Conservation (phyloP, 2,888 invertebrate genomes). For the Noctua pronuba region DNA sequence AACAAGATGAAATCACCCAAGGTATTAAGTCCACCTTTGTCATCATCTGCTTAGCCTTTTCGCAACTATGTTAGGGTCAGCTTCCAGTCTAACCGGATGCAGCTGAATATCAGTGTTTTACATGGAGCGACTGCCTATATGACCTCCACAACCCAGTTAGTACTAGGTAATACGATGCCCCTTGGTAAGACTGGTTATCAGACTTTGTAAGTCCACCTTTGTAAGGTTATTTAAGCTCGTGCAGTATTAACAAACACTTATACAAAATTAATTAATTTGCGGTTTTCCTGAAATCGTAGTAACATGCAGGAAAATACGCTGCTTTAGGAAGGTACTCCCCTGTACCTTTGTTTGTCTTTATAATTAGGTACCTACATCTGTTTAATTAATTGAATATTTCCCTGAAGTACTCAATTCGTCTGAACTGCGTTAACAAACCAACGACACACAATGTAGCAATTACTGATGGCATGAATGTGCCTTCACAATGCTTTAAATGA, state of each 20-base stretch:
- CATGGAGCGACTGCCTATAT: no score
- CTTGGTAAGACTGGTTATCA: no score
- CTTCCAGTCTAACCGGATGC: no score
- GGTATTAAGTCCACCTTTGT: not conserved
- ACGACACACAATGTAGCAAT: constrained; percentile 25
- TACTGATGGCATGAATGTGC: constrained; percentile 15
- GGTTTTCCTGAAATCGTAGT: not conserved
- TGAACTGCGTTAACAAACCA: not conserved
- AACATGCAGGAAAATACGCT: not conserved
- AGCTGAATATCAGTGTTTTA: no score
- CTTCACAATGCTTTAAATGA: constrained; percentile 34
- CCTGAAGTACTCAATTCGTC: not conserved
- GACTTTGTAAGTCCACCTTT: not conserved
- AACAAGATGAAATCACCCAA: not conserved
- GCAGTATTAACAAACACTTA: not conserved
- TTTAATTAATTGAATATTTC: constrained; percentile 5
- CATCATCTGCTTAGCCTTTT: no score
- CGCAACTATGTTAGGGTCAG: no score
- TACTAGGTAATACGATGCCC: no score
- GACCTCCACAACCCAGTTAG: no score
- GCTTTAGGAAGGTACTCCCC: not conserved
- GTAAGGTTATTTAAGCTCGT: not conserved
- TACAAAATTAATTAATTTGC: no score
- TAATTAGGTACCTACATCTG: not conserved
- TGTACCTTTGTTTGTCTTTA: not conserved